A percentile compares a stretch with the other conserved stretches of the same genome.
Evolutionary conservation across 2,113 vertebrate genomes (phyloP).

Genomic region (Equus przewalskii): DNA sequence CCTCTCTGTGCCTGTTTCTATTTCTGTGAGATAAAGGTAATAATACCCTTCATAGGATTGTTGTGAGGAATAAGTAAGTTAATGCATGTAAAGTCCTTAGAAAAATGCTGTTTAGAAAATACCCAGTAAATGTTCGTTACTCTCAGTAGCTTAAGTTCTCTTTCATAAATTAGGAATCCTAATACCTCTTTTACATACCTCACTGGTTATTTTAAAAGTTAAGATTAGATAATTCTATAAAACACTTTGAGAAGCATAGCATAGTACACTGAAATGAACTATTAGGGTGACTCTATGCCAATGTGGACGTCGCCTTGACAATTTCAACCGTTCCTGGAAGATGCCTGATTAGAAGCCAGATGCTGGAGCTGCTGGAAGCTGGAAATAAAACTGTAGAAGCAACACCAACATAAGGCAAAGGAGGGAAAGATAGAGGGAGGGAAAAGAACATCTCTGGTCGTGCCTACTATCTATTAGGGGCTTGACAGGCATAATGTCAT

Average conservation of each 20-base stretch:
- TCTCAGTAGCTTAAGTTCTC: neutral
- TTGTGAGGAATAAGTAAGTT: constrained; percentile 49
- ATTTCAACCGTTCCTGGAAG: neutral
- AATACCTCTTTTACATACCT: neutral
- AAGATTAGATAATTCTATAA: neutral
- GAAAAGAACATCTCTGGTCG: neutral
- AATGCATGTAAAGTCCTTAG: neutral
- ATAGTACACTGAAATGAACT: neutral
- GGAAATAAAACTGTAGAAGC: neutral
- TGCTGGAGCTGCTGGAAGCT: neutral
- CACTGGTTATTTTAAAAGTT: constrained; percentile 14
- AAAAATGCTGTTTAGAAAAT: constrained; percentile 19
- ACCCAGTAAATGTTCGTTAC: constrained; percentile 1
- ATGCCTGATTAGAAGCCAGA: neutral
- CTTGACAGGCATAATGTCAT: neutral
- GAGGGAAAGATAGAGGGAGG: neutral
- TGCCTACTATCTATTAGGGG: neutral
- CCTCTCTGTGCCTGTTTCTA: constrained; percentile 20
- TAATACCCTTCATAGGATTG: neutral
- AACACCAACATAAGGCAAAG: neutral
- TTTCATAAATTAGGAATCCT: neutral
- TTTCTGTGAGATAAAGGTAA: constrained; percentile 52
- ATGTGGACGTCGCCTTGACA: neutral
- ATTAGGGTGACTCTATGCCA: neutral
- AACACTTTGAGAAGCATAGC: neutral